Evolutionary conservation across 2,797 vertebrate genomes (phyloP), one percentile per base, ranked within the genome.

Genomic region (Helicolenus hilgendorfi): DNA sequence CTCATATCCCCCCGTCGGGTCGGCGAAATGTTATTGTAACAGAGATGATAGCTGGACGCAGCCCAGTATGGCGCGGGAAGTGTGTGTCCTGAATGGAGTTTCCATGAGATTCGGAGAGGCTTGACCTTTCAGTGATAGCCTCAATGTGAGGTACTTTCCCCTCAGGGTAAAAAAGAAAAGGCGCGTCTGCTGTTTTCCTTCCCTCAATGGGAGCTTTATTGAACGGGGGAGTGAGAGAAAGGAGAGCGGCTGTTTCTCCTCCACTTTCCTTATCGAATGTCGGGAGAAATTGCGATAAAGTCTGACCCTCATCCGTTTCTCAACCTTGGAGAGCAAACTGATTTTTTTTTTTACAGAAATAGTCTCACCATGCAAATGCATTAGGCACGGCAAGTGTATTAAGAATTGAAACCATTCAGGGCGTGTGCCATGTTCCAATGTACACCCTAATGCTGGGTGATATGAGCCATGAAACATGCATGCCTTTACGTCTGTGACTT

Each of bases 111-210:
- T 88, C 24, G 7, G 86, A 91, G 91, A 64, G 74, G 89, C 83
- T 87, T 95, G 95, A 96, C 95, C 96, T 96, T 96, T 96, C 76
- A 87, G 85, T 80, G 90, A 95, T 94, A 88, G 96, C 92, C 91
- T 91, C 84, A 73, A 89, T 87, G 90, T 87, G 91, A 89, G 93
- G 92, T 90, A 89, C 94, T 93, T 95, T 93, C 91, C 94, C 96
- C 89, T 92, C 88, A 35, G 92, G 93, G 91, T 83, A 49, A 84
- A 93, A 81, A 91, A 81, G 82, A 91, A 91, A 89, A 94, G 86
- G 85, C 22, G 75, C 4, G 71, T 91, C 83, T 83, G 83, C 84
- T 92, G 79, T 88, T 91, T 87, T 84, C 73, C 18, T 67, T 64
- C 77, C 56, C 79, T 95, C 90, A 91, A 85, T 87, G 87, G 92